phyloP scores from a whole-genome alignment of 2,888 invertebrate species.

The Brachyptera risi region DNA sequence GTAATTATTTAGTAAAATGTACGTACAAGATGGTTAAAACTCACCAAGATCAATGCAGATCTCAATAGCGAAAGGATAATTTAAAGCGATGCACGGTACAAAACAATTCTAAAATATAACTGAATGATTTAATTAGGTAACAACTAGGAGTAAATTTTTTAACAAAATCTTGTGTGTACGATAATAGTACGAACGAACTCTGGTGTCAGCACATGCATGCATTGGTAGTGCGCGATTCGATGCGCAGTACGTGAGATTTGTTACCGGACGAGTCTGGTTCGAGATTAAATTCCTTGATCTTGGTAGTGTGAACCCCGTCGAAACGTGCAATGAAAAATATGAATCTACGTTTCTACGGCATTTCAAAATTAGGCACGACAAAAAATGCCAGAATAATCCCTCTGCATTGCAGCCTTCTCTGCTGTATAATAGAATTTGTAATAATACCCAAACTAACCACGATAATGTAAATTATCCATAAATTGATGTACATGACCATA shows the following conservation, averaged over 20 bases:
- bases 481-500: no score
- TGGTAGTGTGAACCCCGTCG: not conserved
- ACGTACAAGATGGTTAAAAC: not conserved
- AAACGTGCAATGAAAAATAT: not conserved
- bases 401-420: no score
- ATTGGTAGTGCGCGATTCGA: slow-evolving; percentile 24
- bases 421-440: no score
- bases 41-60: not conserved
- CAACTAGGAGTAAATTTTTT: slow-evolving; percentile 9
- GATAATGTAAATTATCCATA: no score
- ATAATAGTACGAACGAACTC: slow-evolving; percentile 37
- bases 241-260: slow-evolving; percentile 21
- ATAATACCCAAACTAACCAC: no score
- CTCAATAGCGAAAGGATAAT: not conserved
- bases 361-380: no score
- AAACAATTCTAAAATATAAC: slow-evolving; percentile 10
- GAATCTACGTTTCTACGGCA: slow-evolving; percentile 6
- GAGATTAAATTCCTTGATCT: slow-evolving; percentile 20
- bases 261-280: slow-evolving; percentile 21
- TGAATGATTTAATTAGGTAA: not conserved
- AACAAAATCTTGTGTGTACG: slow-evolving; percentile 11
- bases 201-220: slow-evolving; percentile 37
- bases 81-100: slow-evolving; percentile 3
- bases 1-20: not conserved
- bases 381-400: no score